These are phyloP conservation scores for Machimus atricapillus DNA, from an alignment of 2,888 invertebrate genomes.

Conservation along the genomic window DNA sequence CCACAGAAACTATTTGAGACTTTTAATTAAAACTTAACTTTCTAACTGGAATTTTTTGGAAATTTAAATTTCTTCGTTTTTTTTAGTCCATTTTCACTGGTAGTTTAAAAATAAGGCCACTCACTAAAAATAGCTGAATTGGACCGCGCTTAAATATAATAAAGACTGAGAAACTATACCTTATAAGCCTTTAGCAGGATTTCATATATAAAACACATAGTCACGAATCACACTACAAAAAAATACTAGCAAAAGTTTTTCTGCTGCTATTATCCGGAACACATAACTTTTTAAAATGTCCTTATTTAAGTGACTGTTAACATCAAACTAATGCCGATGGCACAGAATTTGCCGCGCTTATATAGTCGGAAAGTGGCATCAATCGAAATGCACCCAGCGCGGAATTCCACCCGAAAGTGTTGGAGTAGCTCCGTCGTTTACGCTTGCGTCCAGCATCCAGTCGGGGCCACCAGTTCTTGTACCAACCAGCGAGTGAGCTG, in stretches of 20 bases:
- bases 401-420: background rate
- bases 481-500: background rate
- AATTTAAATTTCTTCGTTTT: background rate
- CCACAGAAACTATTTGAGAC: too few species aligned
- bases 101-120: background rate
- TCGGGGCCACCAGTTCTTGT: background rate
- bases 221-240: constrained; percentile 3
- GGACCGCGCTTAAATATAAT: background rate
- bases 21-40: too few species aligned
- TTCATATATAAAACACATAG: constrained; percentile 21
- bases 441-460: constrained; percentile 17
- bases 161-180: background rate
- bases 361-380: constrained; percentile 4
- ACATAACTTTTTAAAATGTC: background rate
- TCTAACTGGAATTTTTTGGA: background rate
- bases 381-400: background rate
- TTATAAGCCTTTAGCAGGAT: constrained; percentile 1
- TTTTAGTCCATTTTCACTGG: background rate
- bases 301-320: constrained; percentile 34
- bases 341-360: background rate
- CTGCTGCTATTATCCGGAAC: constrained; percentile 1
- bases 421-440: constrained; percentile 1
- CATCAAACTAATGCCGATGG: constrained; percentile 7
- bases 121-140: background rate
- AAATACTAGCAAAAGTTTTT: background rate